A percentile compares a stretch with the other conserved stretches of the same genome.
Evolutionary conservation across 2,888 invertebrate species (phyloP).

Genomic region (Trissolcus brochymenae): DNA sequence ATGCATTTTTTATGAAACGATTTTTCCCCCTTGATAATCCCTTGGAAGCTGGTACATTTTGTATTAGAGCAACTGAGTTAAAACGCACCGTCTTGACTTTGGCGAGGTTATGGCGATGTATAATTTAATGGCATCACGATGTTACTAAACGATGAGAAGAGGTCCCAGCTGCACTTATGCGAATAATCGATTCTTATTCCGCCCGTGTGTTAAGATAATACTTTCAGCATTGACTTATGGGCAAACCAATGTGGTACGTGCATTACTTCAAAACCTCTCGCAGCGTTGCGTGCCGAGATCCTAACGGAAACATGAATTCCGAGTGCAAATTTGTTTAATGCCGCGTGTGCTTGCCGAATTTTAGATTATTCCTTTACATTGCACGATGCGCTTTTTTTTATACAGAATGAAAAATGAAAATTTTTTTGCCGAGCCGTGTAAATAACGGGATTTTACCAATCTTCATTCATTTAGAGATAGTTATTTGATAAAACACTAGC

Average conservation of each 20-base stretch:
- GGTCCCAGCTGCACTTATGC: constrained; percentile 42
- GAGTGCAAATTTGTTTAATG: neutral
- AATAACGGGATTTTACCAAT: too few species aligned
- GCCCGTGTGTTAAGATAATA: constrained; percentile 29
- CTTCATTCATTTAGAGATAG: too few species aligned
- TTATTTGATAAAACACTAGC: too few species aligned
- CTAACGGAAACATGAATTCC: neutral
- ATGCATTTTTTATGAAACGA: constrained; percentile 25
- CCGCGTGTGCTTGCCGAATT: neutral
- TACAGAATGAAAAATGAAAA: too few species aligned
- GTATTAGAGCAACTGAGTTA: constrained; percentile 19
- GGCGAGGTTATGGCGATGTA: constrained; percentile 27
- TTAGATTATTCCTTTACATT: neutral
- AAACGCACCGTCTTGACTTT: constrained; percentile 27
- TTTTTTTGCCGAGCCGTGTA: too few species aligned
- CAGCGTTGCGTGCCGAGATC: neutral
- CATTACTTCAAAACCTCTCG: constrained; percentile 1
- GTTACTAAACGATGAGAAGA: constrained; percentile 42
- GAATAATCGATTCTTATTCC: constrained; percentile 42
- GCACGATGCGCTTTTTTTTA: too few species aligned
- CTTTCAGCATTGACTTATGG: constrained; percentile 27
- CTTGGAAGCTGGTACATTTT: constrained; percentile 28
- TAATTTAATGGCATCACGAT: constrained; percentile 32
- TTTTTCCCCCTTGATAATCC: constrained; percentile 20
- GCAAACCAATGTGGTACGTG: neutral